A percentile compares a stretch with the other conserved stretches of the same genome.
These are phyloP conservation scores for Drosophila leonis DNA, from an alignment of 2,888 invertebrate genomes.

Conservation along the genomic window DNA sequence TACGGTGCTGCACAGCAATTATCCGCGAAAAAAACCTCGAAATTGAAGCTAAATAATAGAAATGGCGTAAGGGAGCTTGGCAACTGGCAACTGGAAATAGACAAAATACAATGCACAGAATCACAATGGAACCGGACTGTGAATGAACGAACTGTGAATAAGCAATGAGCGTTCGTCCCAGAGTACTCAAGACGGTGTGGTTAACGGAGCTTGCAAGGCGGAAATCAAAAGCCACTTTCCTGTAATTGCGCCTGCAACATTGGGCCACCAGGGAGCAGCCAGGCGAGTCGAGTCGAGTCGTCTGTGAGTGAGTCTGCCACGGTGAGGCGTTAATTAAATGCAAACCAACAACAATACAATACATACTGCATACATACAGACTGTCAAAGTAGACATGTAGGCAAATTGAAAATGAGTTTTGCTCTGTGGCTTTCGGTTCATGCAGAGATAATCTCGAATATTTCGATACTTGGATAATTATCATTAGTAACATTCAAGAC, in stretches of 20 bases:
- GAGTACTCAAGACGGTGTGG: slow-evolving; percentile 57
- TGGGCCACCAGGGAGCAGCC: slow-evolving; percentile 30
- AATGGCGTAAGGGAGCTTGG: slow-evolving; percentile 5
- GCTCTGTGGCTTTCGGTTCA: slow-evolving; percentile 26
- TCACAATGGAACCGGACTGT: slow-evolving; percentile 44
- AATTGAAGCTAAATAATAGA: slow-evolving; percentile 46
- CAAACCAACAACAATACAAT: slow-evolving; percentile 45
- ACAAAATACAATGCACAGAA: slow-evolving; percentile 59
- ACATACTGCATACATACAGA: background rate
- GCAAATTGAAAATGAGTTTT: slow-evolving; percentile 47
- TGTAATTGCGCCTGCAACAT: slow-evolving; percentile 59
- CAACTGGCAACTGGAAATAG: slow-evolving; percentile 42
- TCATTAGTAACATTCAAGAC: slow-evolving; percentile 7
- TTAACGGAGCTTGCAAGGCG: slow-evolving; percentile 62
- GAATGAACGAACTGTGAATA: slow-evolving; percentile 54
- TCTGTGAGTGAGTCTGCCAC: slow-evolving; percentile 3
- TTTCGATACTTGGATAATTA: slow-evolving; percentile 33
- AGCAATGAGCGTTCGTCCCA: slow-evolving; percentile 40
- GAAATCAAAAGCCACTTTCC: slow-evolving; percentile 68
- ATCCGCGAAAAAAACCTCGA: slow-evolving; percentile 55
- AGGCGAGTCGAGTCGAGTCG: slow-evolving; percentile 17
- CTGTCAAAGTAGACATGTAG: slow-evolving; percentile 8
- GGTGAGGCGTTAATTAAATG: slow-evolving; percentile 70
- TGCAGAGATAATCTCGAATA: slow-evolving; percentile 25
- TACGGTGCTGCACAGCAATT: slow-evolving; percentile 47